Base-by-base conservation (phyloP, 1,140 invertebrate species). In the Ericerus pela region DNA sequence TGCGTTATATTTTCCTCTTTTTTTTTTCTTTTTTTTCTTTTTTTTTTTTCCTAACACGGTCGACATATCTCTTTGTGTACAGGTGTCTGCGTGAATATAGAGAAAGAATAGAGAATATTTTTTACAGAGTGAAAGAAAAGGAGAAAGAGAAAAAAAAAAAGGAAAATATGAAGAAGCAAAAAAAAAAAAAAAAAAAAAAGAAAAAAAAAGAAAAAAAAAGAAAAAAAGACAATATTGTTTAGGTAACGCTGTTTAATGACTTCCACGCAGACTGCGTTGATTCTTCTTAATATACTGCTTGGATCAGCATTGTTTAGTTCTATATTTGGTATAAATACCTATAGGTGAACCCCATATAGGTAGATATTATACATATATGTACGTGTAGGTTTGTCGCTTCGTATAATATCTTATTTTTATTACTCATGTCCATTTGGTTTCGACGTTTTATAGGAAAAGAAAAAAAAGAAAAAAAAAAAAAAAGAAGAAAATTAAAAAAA, bases 171-270 rank as follows among this genome's bases (percentile, higher is more conserved):
- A n/a, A n/a, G n/a, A n/a, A n/a, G n/a, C n/a, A n/a, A n/a, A n/a
- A n/a, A n/a, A n/a, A n/a, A n/a, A n/a, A n/a, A n/a, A n/a, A n/a
- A n/a, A n/a, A n/a, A n/a, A n/a, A n/a, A n/a, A n/a, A n/a, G n/a
- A n/a, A n/a, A n/a, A n/a, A n/a, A n/a, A n/a, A 4, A 41, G 20
- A 41, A 41, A 41, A 41, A 41, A 5, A 16, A 41, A 18, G 20
- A 41, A 6, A 8, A 8, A 47, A 47, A 24, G 26, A 2, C 20
- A 5, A 47, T 22, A 47, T 14, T 47, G 20, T 47, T 47, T 47
- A 47, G 12, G 41, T 41, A 41, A 41, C 11, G 41, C 14, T 22
- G 14, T 47, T 47, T 47, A 47, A 47, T 47, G 41, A 47, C 41
- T 47, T 47, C n/a, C 4, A 16, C 20, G 20, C n/a, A 33, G n/a